A percentile compares a stretch with the other conserved stretches of the same genome.
Conservation (phyloP, 1,140 invertebrate genomes). For the Cataglyphis hispanica region DNA sequence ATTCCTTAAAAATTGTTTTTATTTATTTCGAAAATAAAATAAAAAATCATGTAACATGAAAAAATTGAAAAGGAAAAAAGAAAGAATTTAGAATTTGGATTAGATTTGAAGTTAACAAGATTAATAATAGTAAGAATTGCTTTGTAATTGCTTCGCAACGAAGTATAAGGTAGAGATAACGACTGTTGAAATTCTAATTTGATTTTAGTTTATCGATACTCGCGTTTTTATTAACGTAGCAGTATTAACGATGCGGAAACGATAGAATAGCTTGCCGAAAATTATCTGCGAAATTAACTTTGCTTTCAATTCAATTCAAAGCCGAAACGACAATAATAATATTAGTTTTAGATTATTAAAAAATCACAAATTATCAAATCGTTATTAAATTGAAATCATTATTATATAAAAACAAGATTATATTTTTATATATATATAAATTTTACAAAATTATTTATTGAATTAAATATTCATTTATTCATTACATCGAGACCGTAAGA, state of each 20-base stretch:
- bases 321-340: neutral
- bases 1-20: too few species aligned
- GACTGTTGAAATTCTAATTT: neutral
- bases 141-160: neutral
- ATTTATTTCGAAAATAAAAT: too few species aligned
- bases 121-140: neutral
- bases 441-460: neutral
- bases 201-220: neutral
- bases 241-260: neutral
- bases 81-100: too few species aligned
- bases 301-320: neutral
- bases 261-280: neutral
- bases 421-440: neutral
- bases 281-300: neutral
- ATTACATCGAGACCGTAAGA: neutral
- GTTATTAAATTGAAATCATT: neutral
- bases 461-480: slow-evolving; percentile 4
- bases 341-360: neutral
- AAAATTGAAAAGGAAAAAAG: neutral
- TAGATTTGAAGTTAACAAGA: too few species aligned
- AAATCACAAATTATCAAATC: neutral
- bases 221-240: neutral
- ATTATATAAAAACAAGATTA: slow-evolving; percentile 11
- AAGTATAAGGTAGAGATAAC: neutral
- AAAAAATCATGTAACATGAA: neutral